A percentile compares a stretch with the other conserved stretches of the same genome.
phyloP scores from a whole-genome alignment of 2,888 invertebrate genomes.

The Conistra vaccinii region DNA sequence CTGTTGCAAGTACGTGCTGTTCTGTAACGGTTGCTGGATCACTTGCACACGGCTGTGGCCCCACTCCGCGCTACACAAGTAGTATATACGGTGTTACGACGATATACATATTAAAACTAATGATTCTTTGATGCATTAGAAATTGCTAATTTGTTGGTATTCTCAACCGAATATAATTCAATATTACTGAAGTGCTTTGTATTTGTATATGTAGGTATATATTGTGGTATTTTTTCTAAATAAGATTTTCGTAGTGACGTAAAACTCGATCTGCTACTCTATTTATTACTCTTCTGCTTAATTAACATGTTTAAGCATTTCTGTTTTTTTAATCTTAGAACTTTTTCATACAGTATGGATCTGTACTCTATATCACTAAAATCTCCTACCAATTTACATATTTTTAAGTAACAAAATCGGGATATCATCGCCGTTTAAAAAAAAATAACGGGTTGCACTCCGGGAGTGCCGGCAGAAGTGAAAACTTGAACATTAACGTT shows the following conservation, averaged over 20 bases:
- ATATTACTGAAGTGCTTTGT: background rate
- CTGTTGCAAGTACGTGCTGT: slow-evolving; percentile 95
- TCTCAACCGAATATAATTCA: background rate
- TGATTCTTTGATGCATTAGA: background rate
- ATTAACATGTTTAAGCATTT: background rate
- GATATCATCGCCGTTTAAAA: too few relatives aligned
- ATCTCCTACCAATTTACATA: background rate
- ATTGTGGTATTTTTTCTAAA: background rate
- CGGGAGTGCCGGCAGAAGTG: too few relatives aligned
- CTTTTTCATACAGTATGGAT: background rate
- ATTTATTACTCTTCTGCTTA: background rate
- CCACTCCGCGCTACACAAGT: slow-evolving; percentile 90
- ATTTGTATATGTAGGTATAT: background rate
- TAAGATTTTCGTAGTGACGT: background rate
- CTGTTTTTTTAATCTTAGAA: background rate
- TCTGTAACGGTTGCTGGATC: slow-evolving; percentile 94
- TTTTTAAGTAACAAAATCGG: background rate
- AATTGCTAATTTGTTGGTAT: background rate
- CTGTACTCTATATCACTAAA: background rate
- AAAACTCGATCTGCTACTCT: background rate
- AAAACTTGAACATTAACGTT: too few relatives aligned
- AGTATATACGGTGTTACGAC: background rate
- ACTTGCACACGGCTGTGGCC: slow-evolving; percentile 95
- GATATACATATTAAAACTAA: background rate
- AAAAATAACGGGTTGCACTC: too few relatives aligned